Evolutionary conservation across 1,140 invertebrate genomes (phyloP).

Genomic region (Tetramorium alpestre): DNA sequence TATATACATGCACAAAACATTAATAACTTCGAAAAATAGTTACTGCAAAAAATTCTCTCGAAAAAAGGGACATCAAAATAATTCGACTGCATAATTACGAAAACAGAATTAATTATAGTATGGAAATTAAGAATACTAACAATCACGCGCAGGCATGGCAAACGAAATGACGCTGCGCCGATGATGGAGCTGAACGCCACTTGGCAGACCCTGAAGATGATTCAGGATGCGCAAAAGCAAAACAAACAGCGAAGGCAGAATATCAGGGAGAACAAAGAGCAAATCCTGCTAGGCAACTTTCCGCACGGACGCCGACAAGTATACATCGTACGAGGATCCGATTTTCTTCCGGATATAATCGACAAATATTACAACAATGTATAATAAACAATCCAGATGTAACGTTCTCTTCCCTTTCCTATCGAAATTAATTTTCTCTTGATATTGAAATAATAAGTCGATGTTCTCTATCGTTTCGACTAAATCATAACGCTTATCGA

Average conservation of each 20-base stretch:
- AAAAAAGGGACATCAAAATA: background rate
- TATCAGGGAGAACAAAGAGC: conserved; percentile 13
- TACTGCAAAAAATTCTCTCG: background rate
- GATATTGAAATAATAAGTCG: background rate
- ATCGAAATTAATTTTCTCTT: background rate
- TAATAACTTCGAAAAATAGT: background rate
- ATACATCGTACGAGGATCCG: background rate
- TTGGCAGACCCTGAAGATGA: conserved; percentile 60
- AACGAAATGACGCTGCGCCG: conserved; percentile 55
- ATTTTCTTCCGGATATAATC: conserved; percentile 39
- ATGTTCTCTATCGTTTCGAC: background rate
- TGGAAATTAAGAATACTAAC: background rate
- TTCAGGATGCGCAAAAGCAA: conserved; percentile 49
- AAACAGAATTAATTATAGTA: conserved; percentile 5
- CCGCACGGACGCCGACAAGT: background rate
- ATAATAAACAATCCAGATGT: conserved; percentile 57
- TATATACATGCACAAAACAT: background rate
- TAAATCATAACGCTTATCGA: background rate
- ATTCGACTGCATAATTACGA: no score
- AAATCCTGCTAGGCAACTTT: conserved; percentile 29
- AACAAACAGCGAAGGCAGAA: conserved; percentile 51
- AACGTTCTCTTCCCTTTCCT: background rate
- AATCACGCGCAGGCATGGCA: conserved; percentile 69
- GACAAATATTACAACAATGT: conserved; percentile 67
- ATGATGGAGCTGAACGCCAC: background rate